Conservation (phyloP, 2,797 vertebrate genomes). For the Pygocentrus nattereri region DNA sequence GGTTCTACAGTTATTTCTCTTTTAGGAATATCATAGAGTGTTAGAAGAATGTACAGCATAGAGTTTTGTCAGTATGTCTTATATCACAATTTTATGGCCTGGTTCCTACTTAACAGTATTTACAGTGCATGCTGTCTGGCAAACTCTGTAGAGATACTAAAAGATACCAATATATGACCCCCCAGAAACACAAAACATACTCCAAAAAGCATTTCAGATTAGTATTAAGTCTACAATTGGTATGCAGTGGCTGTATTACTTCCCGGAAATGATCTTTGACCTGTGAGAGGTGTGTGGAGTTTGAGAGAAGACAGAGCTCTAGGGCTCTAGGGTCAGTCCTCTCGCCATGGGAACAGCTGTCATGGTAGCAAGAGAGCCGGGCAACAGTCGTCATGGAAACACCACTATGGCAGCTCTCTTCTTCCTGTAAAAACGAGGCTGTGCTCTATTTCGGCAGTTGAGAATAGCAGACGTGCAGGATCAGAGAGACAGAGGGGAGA, state of each 20-base stretch:
- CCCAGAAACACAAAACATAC: neutral
- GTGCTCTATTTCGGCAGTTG: constrained; percentile 32
- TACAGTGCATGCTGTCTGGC: no score
- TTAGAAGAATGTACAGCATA: no score
- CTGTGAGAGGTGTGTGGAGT: neutral
- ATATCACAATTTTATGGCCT: no score
- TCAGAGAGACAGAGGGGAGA: constrained; percentile 53
- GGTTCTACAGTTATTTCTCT: no score
- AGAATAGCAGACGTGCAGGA: constrained; percentile 32
- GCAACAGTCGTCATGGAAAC: constrained; percentile 73
- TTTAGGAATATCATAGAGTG: no score
- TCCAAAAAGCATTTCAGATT: neutral
- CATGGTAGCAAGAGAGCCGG: constrained; percentile 68
- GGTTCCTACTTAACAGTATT: no score
- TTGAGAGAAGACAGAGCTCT: neutral
- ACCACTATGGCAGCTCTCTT: constrained; percentile 31
- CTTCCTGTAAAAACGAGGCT: constrained; percentile 16
- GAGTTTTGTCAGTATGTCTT: no score
- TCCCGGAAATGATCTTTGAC: constrained; percentile 21
- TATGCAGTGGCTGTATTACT: neutral
- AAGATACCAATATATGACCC: no score
- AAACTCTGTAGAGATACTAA: no score
- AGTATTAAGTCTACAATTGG: neutral
- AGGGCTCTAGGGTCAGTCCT: constrained; percentile 31
- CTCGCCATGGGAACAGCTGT: constrained; percentile 77